A percentile compares a stretch with the other conserved stretches of the same genome.
These are phyloP conservation scores for Caradrina clavipalpis DNA, from an alignment of 2,888 invertebrate species.

Conservation along the genomic window DNA sequence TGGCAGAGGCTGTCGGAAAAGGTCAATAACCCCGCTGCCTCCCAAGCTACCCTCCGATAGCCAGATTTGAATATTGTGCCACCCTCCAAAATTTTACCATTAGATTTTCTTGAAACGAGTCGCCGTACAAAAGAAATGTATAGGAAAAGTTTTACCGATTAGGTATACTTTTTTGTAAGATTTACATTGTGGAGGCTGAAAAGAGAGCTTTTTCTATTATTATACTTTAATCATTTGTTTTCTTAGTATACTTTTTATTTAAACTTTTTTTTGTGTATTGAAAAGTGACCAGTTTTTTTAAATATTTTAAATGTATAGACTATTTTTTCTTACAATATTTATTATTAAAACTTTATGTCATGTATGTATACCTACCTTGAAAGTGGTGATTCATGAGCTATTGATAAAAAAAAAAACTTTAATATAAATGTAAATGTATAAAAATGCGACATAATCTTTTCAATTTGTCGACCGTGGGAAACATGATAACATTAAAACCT, in stretches of 20 bases:
- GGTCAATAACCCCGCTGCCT: slow-evolving; percentile 83
- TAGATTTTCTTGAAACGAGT: slow-evolving; percentile 78
- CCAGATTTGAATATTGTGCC: slow-evolving; percentile 86
- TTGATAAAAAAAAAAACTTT: background rate
- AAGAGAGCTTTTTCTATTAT: slow-evolving; percentile 32
- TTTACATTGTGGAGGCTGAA: slow-evolving; percentile 15
- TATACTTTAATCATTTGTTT: slow-evolving; percentile 38
- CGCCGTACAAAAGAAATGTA: slow-evolving; percentile 55
- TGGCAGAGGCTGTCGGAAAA: slow-evolving; percentile 77
- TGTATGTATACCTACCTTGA: too few species aligned
- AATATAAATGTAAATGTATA: background rate
- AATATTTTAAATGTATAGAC: too few species aligned
- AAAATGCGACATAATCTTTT: background rate
- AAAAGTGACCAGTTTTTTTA: too few species aligned
- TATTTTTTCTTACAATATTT: background rate
- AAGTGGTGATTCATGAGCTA: background rate
- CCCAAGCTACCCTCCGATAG: slow-evolving; percentile 79
- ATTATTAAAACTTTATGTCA: background rate
- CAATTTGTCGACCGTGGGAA: slow-evolving; percentile 27
- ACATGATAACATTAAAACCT: background rate
- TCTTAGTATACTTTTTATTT: slow-evolving; percentile 19
- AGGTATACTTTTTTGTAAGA: slow-evolving; percentile 30
- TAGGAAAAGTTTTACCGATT: slow-evolving; percentile 52
- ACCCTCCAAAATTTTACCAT: slow-evolving; percentile 81
- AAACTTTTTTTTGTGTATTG: too few species aligned